Percentiles rank a stretch among this genome's conserved stretches.
phyloP scores from a whole-genome alignment of 2,888 invertebrate species.

The Euproctis similis region DNA sequence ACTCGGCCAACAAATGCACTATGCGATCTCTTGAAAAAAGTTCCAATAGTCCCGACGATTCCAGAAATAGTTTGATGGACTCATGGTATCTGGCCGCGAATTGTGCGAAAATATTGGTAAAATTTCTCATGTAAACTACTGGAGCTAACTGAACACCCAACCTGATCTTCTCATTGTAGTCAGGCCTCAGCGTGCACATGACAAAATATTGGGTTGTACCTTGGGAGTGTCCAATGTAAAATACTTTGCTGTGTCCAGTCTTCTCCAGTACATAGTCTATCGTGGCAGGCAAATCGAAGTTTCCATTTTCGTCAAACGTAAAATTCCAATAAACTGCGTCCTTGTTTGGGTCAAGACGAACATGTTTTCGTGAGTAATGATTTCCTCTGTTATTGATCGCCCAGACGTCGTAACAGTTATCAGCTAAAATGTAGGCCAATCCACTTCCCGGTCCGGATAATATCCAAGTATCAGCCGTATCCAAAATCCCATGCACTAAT shows the following conservation, averaged over 20 bases:
- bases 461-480: constrained; percentile 48
- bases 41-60: constrained; percentile 74
- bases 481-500: constrained; percentile 45
- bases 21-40: constrained; percentile 75
- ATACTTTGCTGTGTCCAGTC: constrained; percentile 72
- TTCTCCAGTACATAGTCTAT: constrained; percentile 43
- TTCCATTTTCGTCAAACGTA: constrained; percentile 82
- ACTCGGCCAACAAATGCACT: constrained; percentile 49
- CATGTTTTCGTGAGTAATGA: constrained; percentile 76
- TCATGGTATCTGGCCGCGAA: constrained; percentile 25
- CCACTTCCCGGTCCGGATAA: constrained; percentile 36
- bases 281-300: constrained; percentile 81
- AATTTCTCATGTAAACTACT: constrained; percentile 70
- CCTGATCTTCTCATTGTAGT: constrained; percentile 76
- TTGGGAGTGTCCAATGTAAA: constrained; percentile 82
- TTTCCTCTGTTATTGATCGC: constrained; percentile 75
- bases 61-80: constrained; percentile 31
- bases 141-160: constrained; percentile 61
- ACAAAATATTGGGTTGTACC: constrained; percentile 78
- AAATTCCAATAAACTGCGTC: constrained; percentile 69
- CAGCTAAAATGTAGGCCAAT: constrained; percentile 53
- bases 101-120: constrained; percentile 39
- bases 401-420: constrained; percentile 72
- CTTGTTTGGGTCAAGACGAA: constrained; percentile 44
- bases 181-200: constrained; percentile 67